Conservation (phyloP, 2,797 vertebrate genomes). For the Manis pentadactyla region DNA sequence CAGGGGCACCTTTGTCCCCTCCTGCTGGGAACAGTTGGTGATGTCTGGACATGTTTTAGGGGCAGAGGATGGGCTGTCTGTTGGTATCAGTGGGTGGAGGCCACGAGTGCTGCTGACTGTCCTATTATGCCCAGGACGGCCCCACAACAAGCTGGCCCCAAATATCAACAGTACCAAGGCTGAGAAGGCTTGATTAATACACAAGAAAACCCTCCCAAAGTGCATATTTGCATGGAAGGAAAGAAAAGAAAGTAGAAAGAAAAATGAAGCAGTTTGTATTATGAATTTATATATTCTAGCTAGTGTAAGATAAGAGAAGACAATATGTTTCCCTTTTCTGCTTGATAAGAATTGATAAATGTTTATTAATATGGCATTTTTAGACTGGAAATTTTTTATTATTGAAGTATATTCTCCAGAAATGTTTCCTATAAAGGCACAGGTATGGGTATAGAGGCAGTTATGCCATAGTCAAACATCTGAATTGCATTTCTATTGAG, state of each 20-base stretch:
- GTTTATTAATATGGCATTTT: constrained; percentile 65
- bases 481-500: constrained; percentile 43
- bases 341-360: constrained; percentile 61
- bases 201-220: not conserved
- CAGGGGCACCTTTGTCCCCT: not conserved
- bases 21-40: fast-evolving
- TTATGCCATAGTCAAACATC: constrained; percentile 56
- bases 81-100: not conserved
- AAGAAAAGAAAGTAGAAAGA: not conserved
- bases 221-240: not conserved
- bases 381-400: constrained; percentile 17
- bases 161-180: fast-evolving
- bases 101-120: fast-evolving
- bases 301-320: constrained; percentile 33
- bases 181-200: not conserved
- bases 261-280: constrained; percentile 27
- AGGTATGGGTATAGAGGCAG: not conserved
- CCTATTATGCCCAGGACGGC: fast-evolving
- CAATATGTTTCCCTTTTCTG: constrained; percentile 31
- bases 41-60: not conserved
- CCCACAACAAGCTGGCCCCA: fast-evolving
- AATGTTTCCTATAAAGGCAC: constrained; percentile 12
- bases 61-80: too few relatives aligned
- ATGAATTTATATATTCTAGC: constrained; percentile 4
- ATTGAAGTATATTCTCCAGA: not conserved